These are phyloP conservation scores for Drosophila varians DNA, from an alignment of 1,140 invertebrate genomes.

Conservation along the genomic window DNA sequence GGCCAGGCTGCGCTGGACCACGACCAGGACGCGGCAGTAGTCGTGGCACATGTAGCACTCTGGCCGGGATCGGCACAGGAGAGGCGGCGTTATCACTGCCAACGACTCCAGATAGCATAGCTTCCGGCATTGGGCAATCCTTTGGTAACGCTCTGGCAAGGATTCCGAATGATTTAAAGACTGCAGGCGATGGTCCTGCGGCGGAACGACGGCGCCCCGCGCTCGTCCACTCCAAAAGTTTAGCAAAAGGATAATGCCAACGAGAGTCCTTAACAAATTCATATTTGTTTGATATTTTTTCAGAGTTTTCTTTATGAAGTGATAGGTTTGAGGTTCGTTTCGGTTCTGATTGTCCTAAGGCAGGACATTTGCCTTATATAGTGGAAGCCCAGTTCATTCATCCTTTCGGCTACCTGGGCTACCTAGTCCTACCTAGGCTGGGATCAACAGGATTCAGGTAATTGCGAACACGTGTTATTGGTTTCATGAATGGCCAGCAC, in stretches of 20 bases:
- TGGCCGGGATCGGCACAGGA: constrained; percentile 48
- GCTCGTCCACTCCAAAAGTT: neutral
- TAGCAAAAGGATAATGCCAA: neutral
- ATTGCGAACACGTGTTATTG: constrained; percentile 66
- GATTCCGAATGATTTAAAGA: constrained; percentile 2
- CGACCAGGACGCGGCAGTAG: constrained; percentile 62
- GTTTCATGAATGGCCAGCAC: constrained; percentile 58
- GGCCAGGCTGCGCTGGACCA: constrained; percentile 54
- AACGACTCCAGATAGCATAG: constrained; percentile 52
- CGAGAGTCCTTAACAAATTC: neutral
- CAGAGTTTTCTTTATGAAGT: neutral
- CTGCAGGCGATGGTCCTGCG: constrained; percentile 35
- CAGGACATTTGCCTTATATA: constrained; percentile 40
- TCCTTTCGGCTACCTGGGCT: constrained; percentile 18
- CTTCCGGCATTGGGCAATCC: constrained; percentile 55
- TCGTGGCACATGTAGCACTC: constrained; percentile 78
- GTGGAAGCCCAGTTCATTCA: constrained; percentile 43
- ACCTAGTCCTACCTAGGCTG: constrained; percentile 9
- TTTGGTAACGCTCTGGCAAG: constrained; percentile 4
- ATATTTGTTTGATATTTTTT: neutral
- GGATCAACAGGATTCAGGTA: constrained; percentile 25
- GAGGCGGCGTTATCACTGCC: constrained; percentile 4
- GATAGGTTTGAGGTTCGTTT: neutral
- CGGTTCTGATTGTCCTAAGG: constrained; percentile 41
- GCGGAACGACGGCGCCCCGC: neutral